These are phyloP conservation scores for Nicator chloris DNA, from an alignment of 2,113 vertebrate genomes.

Conservation along the genomic window DNA sequence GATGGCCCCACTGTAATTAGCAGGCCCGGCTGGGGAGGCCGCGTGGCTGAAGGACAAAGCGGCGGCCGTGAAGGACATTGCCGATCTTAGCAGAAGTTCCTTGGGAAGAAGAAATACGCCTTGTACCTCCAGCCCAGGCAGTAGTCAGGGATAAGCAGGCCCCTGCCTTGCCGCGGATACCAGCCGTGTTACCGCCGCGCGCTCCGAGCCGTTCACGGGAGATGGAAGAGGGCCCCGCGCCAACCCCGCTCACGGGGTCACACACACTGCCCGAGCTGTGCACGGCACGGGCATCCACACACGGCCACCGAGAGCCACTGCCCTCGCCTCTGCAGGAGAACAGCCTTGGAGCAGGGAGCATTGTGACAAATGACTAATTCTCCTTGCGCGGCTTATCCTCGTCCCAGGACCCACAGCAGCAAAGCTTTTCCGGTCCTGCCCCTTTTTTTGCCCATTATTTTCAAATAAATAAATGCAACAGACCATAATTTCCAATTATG, in stretches of 20 bases:
- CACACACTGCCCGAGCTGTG: not conserved
- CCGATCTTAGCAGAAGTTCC: not conserved
- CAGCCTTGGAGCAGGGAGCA: not conserved
- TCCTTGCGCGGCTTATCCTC: not conserved
- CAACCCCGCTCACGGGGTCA: not conserved
- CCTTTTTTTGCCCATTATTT: not conserved
- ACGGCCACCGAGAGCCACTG: too few relatives aligned
- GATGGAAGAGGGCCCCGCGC: slow-evolving; percentile 4
- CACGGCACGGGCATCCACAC: not conserved
- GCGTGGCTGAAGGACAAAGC: not conserved
- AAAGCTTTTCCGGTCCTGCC: not conserved
- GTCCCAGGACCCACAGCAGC: not conserved
- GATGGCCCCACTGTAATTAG: slow-evolving; percentile 20
- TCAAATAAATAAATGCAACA: not conserved
- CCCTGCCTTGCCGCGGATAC: not conserved
- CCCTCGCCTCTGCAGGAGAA: not conserved
- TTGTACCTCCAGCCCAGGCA: not conserved
- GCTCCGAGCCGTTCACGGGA: not conserved
- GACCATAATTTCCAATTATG: not conserved
- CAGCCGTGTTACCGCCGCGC: not conserved
- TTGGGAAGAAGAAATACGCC: not conserved
- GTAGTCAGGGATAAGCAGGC: slow-evolving; percentile 19
- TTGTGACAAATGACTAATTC: not conserved
- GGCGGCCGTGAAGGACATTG: not conserved
- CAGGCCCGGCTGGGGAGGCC: not conserved